These are phyloP conservation scores for Drosophila sp. DNA, from an alignment of 1,140 invertebrate species.

Conservation along the genomic window DNA sequence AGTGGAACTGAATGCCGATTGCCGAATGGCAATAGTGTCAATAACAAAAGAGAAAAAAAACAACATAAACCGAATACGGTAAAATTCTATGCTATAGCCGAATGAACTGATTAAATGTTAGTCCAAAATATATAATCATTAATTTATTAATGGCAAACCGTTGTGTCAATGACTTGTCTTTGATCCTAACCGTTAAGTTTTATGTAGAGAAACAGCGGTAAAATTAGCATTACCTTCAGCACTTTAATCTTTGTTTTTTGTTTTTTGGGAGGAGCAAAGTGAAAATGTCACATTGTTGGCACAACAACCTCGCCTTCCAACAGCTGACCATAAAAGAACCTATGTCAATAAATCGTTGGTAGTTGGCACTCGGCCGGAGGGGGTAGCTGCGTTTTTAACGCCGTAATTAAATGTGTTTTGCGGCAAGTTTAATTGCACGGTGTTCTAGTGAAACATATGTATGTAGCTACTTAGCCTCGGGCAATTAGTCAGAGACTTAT, in stretches of 20 bases:
- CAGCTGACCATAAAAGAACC: slow-evolving; percentile 33
- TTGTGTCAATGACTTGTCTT: slow-evolving; percentile 51
- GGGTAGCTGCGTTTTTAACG: slow-evolving; percentile 24
- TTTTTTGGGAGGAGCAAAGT: not conserved
- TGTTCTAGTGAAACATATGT: slow-evolving; percentile 57
- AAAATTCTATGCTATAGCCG: slow-evolving; percentile 9
- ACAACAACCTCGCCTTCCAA: slow-evolving; percentile 16
- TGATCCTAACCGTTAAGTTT: slow-evolving; percentile 32
- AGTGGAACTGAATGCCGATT: slow-evolving; percentile 6
- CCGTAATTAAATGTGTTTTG: slow-evolving; percentile 62
- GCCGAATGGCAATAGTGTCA: slow-evolving; percentile 7
- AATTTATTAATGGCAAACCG: not conserved
- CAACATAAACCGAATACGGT: not conserved
- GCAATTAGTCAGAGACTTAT: slow-evolving; percentile 45
- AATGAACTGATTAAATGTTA: slow-evolving; percentile 2
- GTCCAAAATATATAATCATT: not conserved
- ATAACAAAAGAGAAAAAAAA: not conserved
- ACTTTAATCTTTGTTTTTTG: not conserved
- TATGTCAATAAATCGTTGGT: slow-evolving; percentile 58
- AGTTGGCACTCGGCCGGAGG: not conserved
- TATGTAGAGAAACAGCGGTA: slow-evolving; percentile 30
- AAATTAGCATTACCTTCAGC: slow-evolving; percentile 2
- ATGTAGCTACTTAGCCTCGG: slow-evolving; percentile 13
- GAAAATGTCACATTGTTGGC: slow-evolving; percentile 4
- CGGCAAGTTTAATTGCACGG: slow-evolving; percentile 53